Conservation (phyloP, 2,113 vertebrate genomes). For the Oncorhynchus gorbuscha region DNA sequence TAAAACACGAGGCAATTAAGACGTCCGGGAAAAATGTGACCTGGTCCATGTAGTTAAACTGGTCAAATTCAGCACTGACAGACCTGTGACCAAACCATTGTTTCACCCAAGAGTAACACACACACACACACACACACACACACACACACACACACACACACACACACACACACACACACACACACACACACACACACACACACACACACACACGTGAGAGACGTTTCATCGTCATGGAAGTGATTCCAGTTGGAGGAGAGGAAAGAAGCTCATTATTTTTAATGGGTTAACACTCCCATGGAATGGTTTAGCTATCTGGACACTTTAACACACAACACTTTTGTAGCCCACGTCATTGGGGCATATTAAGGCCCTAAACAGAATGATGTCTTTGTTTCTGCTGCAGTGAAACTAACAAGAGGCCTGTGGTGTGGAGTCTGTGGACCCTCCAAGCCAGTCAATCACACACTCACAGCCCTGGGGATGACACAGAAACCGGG, state of each 20-base stretch:
- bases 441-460: conserved; percentile 17
- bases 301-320: conserved; percentile 79
- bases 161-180: background rate
- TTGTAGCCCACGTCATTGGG: conserved; percentile 73
- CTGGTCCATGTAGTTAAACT: conserved; percentile 39
- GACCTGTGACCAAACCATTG: conserved; percentile 31
- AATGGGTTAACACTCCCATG: conserved; percentile 83
- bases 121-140: too few relatives aligned
- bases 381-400: conserved; percentile 83
- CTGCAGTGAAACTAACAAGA: conserved; percentile 66
- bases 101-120: background rate
- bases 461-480: conserved; percentile 25
- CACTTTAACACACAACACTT: conserved; percentile 66
- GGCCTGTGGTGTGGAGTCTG: conserved; percentile 34
- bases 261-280: conserved; percentile 85
- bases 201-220: background rate
- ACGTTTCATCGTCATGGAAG: conserved; percentile 47
- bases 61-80: conserved; percentile 49
- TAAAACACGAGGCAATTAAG: conserved; percentile 52
- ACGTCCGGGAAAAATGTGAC: conserved; percentile 59
- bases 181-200: too few relatives aligned
- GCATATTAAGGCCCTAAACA: conserved; percentile 61
- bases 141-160: too few relatives aligned
- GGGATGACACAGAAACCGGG: conserved; percentile 29
- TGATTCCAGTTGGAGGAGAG: conserved; percentile 44